A percentile compares a stretch with the other conserved stretches of the same genome.
Conservation (phyloP, 2,888 invertebrate species). For the Sympetrum striolatum region DNA sequence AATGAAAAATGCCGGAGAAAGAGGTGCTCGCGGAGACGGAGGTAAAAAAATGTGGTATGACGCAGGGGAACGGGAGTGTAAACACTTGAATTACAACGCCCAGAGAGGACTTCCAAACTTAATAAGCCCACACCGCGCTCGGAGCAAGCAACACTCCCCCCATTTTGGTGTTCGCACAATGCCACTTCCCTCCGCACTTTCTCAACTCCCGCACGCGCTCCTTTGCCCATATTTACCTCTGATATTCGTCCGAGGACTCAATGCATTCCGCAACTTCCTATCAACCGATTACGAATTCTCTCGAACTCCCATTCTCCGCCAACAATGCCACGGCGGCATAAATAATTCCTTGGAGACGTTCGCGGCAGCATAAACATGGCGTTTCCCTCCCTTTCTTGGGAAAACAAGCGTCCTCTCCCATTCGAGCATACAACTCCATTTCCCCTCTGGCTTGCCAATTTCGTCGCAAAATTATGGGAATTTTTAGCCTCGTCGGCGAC, state of each 20-base stretch:
- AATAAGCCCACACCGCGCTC: neutral
- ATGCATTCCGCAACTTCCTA: neutral
- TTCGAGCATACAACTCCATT: too few species aligned
- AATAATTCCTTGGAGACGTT: slow-evolving; percentile 30
- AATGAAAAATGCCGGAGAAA: neutral
- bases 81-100: slow-evolving; percentile 42
- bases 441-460: too few species aligned
- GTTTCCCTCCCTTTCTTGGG: slow-evolving; percentile 6
- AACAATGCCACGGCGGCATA: slow-evolving; percentile 34
- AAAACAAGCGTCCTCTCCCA: slow-evolving; percentile 8
- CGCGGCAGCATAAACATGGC: slow-evolving; percentile 35
- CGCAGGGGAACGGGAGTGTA: slow-evolving; percentile 35
- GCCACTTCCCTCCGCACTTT: neutral
- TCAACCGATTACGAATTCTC: neutral
- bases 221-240: neutral
- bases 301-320: neutral
- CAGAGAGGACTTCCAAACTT: slow-evolving; percentile 42
- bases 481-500: too few species aligned
- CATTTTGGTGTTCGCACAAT: neutral
- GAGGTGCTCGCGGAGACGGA: slow-evolving; percentile 9
- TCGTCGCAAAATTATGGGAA: too few species aligned
- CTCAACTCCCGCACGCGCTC: neutral
- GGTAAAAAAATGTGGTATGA: slow-evolving; percentile 34
- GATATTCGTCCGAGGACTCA: neutral
- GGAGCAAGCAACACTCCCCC: neutral